phyloP scores from a whole-genome alignment of 2,113 vertebrate genomes.

The Corvus moneduloides region DNA sequence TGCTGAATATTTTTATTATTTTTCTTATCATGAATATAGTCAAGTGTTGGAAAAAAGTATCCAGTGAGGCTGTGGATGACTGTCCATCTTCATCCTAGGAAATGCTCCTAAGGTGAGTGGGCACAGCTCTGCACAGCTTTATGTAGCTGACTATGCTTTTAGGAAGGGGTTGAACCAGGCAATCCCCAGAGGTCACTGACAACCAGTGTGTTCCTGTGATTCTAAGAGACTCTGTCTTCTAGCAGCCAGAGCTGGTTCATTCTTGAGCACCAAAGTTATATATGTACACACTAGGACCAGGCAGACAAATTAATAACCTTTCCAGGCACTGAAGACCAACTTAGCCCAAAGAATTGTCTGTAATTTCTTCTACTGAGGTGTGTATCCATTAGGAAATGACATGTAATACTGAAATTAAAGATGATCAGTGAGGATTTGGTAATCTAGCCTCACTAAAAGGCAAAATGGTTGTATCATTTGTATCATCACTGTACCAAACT shows the following conservation, averaged over 20 bases:
- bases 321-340: not conserved
- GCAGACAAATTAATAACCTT: not conserved
- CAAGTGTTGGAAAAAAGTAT: not conserved
- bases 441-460: not conserved
- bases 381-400: not conserved
- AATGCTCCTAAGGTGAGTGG: not conserved
- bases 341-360: not conserved
- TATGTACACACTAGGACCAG: not conserved
- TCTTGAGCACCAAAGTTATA: not conserved
- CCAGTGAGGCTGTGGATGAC: not conserved
- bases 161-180: not conserved
- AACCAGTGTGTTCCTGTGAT: not conserved
- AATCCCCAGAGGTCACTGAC: not conserved
- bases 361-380: not conserved
- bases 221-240: not conserved
- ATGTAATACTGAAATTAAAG: not conserved
- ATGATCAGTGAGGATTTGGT: not conserved
- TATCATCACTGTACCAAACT: not conserved
- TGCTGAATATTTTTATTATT: fast-evolving
- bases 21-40: not conserved
- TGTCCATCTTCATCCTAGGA: not conserved
- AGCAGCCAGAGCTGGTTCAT: not conserved
- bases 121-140: not conserved
- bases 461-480: not conserved
- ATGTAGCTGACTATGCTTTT: not conserved